Base-by-base conservation (phyloP, 2,888 invertebrate genomes). In the Acleris sparsana region DNA sequence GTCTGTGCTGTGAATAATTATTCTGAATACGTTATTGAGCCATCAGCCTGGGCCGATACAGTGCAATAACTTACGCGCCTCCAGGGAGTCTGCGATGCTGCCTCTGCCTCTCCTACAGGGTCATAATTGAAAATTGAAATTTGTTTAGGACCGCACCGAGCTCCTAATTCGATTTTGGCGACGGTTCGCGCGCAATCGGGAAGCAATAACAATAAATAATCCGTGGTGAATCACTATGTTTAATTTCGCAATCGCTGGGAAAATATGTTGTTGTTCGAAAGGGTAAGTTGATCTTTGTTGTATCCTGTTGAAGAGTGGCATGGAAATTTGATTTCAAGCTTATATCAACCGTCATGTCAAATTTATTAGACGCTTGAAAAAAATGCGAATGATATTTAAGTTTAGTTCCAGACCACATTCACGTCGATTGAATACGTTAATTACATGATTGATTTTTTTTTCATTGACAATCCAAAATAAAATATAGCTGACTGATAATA, bases 101-200 rank as follows among this genome's bases (percentile, higher is more conserved):
- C 75, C 64, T 60, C 73, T 73, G 80, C 82, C 80, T 84, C 81
- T 85, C 82, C 82, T 84, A 80, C 82, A 76, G 80, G 79, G 72
- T 78, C 83, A 88, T 90, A 91, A 92, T 92, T 91, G 91, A 88
- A 89, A 90, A 91, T 91, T 89, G 88, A 90, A 92, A 92, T 92
- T 92, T 92, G 89, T 91, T 90, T 90, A 91, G 91, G 90, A 87
- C 84, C 81, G 81, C 80, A 80, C 78, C 78, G 84, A 84, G 77
- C 80, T 81, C 73, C 83, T 91, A 89, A 92, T 89, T 92, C 83
- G 85, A 91, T 91, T 89, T 84, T 72, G 83, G 81, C 78, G 83
- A 82, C 80, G 82, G 78, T 76, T 80, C 79, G 79, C 82, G 83
- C 82, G 83, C 85, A 87, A 87, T 89, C 85, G 77, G 79, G 75